phyloP scores from a whole-genome alignment of 2,888 invertebrate species.

The Boloria selene region DNA sequence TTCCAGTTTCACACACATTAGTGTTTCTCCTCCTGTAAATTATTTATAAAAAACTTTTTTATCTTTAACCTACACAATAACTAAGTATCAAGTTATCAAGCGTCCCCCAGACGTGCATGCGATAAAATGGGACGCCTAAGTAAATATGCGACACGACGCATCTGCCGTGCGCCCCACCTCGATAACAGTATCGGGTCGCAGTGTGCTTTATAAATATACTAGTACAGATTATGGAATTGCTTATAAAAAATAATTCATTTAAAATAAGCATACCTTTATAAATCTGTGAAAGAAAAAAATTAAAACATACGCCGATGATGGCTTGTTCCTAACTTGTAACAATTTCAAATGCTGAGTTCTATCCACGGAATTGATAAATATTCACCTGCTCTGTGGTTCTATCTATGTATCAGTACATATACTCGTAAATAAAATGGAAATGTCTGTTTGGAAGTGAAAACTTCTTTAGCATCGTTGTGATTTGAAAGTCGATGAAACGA shows the following conservation, averaged over 20 bases:
- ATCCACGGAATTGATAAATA: no score
- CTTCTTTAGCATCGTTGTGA: no score
- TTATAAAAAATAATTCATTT: conserved; percentile 15
- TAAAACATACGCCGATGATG: not conserved
- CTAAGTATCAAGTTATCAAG: conserved; percentile 37
- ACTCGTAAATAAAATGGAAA: no score
- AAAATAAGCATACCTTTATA: conserved; percentile 9
- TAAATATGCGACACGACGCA: conserved; percentile 71
- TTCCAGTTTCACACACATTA: not conserved
- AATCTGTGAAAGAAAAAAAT: not conserved
- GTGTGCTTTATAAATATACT: conserved; percentile 22
- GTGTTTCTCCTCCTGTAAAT: conserved; percentile 4
- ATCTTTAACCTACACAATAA: conserved; percentile 20
- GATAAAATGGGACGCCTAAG: conserved; percentile 72
- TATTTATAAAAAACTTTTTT: conserved; percentile 8
- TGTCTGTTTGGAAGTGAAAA: no score
- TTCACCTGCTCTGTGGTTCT: no score
- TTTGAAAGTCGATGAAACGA: no score
- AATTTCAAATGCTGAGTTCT: not conserved
- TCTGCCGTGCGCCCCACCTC: conserved; percentile 55
- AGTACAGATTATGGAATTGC: conserved; percentile 13
- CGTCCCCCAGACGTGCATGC: conserved; percentile 61
- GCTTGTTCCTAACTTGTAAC: not conserved
- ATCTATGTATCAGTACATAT: no score
- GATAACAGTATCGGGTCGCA: conserved; percentile 34